Evolutionary conservation across 2,113 vertebrate species (phyloP).

Genomic region (Girardinichthys multiradiatus): DNA sequence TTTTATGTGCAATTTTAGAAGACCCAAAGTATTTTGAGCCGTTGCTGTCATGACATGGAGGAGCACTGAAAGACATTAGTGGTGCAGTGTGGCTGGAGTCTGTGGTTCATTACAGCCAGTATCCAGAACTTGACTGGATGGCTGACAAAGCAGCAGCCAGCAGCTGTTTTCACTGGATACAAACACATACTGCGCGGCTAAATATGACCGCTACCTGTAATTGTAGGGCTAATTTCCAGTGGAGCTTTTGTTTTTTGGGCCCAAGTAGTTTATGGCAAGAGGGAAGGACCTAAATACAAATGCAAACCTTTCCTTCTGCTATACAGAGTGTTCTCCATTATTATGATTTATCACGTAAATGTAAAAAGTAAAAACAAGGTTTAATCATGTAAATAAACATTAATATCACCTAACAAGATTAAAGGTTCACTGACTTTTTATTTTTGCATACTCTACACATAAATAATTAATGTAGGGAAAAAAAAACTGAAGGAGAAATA

Average conservation of each 20-base stretch:
- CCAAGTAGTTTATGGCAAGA: too few species aligned
- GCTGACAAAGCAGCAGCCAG: conserved; percentile 5
- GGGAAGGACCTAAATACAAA: too few species aligned
- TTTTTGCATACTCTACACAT: neutral
- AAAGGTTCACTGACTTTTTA: neutral
- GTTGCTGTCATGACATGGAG: conserved; percentile 42
- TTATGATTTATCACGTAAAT: too few species aligned
- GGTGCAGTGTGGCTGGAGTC: conserved; percentile 27
- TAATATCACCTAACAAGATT: neutral
- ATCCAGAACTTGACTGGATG: conserved; percentile 26
- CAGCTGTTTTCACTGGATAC: conserved; percentile 7
- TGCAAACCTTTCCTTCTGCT: too few species aligned
- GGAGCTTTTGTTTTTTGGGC: neutral
- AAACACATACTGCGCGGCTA: neutral
- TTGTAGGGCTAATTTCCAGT: neutral
- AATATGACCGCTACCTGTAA: neutral
- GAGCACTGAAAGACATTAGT: conserved; percentile 29
- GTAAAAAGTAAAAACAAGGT: neutral
- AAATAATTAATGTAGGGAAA: neutral
- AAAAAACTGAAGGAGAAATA: neutral
- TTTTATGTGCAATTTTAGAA: conserved; percentile 35
- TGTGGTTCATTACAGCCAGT: conserved; percentile 44
- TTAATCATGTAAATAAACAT: neutral
- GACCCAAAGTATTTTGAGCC: conserved; percentile 43
- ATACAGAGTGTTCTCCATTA: too few species aligned